Conservation (phyloP, 2,797 vertebrate genomes). For the Scarus forsteni region DNA sequence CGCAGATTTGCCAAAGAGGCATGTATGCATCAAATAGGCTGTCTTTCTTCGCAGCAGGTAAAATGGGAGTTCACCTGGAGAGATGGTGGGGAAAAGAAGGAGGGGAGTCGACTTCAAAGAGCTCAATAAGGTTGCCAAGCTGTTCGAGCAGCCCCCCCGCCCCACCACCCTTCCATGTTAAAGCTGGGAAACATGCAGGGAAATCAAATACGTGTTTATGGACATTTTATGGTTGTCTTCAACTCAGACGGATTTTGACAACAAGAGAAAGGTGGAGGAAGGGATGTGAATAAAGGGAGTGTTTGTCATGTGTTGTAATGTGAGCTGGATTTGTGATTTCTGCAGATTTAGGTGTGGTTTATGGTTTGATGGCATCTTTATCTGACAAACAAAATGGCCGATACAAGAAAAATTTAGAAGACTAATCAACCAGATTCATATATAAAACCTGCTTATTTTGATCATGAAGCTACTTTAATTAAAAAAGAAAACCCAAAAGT, state of each 20-base stretch:
- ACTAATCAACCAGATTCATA: no score
- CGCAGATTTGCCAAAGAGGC: constrained; percentile 34
- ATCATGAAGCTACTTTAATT: not conserved
- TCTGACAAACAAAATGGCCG: no score
- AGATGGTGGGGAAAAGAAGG: constrained; percentile 47
- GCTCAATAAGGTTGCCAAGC: constrained; percentile 74
- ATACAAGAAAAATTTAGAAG: no score
- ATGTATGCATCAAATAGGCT: constrained; percentile 53
- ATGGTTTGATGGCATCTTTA: no score
- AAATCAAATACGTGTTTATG: constrained; percentile 58
- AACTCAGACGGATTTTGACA: constrained; percentile 12
- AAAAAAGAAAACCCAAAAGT: not conserved
- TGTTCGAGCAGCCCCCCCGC: constrained; percentile 69
- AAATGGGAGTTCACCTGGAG: constrained; percentile 61
- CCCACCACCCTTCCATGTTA: constrained; percentile 38
- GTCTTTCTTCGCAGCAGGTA: constrained; percentile 66
- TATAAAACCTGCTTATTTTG: not conserved
- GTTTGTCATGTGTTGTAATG: not conserved
- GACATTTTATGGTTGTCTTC: constrained; percentile 36
- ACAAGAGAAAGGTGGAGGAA: constrained; percentile 6
- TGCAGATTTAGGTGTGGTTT: no score
- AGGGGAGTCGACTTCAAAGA: constrained; percentile 78
- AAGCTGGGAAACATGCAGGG: constrained; percentile 61
- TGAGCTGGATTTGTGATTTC: not conserved
- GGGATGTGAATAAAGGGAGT: not conserved